A percentile compares a stretch with the other conserved stretches of the same genome.
These are phyloP conservation scores for Iphiclides podalirius DNA, from an alignment of 2,888 invertebrate genomes.

Conservation along the genomic window DNA sequence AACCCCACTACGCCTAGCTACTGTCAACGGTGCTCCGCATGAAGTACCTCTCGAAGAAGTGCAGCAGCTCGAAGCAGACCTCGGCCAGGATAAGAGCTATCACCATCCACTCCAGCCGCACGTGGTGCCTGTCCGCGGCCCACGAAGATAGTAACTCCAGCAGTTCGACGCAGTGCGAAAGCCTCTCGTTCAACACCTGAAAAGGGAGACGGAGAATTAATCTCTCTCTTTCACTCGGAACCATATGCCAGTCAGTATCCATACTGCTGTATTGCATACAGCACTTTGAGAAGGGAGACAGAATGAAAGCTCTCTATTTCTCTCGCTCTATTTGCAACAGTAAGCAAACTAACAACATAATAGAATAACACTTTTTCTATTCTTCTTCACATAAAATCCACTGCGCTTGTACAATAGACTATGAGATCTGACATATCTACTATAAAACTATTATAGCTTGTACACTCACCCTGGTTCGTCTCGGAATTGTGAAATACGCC, in stretches of 20 bases:
- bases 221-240: too few relatives aligned
- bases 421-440: too few relatives aligned
- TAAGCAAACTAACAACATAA: too few relatives aligned
- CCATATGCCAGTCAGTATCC: too few relatives aligned
- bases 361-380: too few relatives aligned
- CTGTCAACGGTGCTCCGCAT: conserved; percentile 16
- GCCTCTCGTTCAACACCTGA: conserved; percentile 96
- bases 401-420: too few relatives aligned
- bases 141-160: conserved; percentile 93
- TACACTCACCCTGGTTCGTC: conserved; percentile 87
- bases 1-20: conserved; percentile 4
- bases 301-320: too few relatives aligned
- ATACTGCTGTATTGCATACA: too few relatives aligned
- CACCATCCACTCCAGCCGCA: conserved; percentile 98
- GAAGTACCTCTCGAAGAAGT: conserved; percentile 84
- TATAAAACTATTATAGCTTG: too few relatives aligned
- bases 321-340: too few relatives aligned
- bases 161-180: conserved; percentile 95
- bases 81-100: conserved; percentile 97
- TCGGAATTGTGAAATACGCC: conserved; percentile 90
- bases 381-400: too few relatives aligned
- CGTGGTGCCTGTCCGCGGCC: conserved; percentile 95
- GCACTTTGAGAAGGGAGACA: too few relatives aligned
- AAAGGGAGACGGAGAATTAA: not conserved
- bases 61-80: conserved; percentile 91